Evolutionary conservation across 2,113 vertebrate species (phyloP).

Genomic region (Cynocephalus volans): DNA sequence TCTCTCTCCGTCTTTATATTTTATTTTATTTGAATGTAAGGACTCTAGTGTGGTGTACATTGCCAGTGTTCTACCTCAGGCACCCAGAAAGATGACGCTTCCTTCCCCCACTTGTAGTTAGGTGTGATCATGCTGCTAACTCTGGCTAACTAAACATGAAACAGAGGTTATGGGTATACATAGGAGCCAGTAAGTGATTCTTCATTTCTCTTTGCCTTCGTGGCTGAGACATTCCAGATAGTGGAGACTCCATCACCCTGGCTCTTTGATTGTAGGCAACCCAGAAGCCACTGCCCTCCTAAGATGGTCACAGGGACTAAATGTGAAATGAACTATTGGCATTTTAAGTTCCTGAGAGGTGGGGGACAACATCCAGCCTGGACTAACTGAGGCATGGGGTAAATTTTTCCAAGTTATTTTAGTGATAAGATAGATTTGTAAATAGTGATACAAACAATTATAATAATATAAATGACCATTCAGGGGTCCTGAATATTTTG

Average conservation of each 20-base stretch:
- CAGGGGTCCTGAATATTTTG: background rate
- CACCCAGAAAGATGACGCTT: background rate
- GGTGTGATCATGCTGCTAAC: background rate
- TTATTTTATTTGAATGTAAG: background rate
- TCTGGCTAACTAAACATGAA: background rate
- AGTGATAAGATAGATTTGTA: background rate
- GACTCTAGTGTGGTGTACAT: background rate
- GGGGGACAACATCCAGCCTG: background rate
- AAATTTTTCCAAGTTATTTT: background rate
- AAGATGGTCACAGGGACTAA: background rate
- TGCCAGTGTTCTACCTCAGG: background rate
- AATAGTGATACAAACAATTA: background rate
- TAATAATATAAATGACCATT: background rate
- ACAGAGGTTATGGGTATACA: background rate
- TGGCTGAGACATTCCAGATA: no score
- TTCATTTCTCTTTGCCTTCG: background rate
- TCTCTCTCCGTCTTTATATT: background rate
- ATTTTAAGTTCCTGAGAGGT: background rate
- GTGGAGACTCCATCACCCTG: background rate
- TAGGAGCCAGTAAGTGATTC: background rate
- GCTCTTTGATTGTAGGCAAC: background rate
- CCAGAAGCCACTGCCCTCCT: background rate
- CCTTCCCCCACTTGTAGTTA: rapidly evolving
- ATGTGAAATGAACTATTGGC: background rate
- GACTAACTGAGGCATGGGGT: background rate